A percentile compares a stretch with the other conserved stretches of the same genome.
Evolutionary conservation across 2,113 vertebrate genomes (phyloP).

Genomic region (Platycercus adscitus): DNA sequence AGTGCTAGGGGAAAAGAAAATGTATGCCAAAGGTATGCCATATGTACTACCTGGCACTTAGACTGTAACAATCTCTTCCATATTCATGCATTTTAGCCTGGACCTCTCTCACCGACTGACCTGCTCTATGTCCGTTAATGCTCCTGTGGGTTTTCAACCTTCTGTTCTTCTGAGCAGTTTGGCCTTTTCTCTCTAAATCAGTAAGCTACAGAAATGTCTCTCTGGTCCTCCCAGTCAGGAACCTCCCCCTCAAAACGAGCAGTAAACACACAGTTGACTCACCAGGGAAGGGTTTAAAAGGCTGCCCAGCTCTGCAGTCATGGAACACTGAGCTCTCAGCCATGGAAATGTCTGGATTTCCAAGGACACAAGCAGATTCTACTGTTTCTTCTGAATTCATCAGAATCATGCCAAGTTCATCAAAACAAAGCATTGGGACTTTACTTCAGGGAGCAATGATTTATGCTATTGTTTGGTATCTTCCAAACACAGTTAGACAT

Average conservation of each 20-base stretch:
- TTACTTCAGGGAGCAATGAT: not conserved
- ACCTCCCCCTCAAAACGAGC: conserved; percentile 34
- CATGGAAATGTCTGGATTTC: conserved; percentile 18
- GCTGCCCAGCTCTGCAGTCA: not conserved
- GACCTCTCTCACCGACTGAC: not conserved
- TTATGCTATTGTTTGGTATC: not conserved
- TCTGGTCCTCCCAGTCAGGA: conserved; percentile 7
- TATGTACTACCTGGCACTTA: not conserved
- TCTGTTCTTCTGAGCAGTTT: not conserved
- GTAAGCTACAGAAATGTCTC: conserved; percentile 4
- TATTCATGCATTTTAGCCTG: not conserved
- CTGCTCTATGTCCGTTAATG: not conserved
- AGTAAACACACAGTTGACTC: conserved; percentile 28
- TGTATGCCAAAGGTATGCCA: not conserved
- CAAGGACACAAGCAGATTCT: not conserved
- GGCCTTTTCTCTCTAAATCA: conserved; percentile 4
- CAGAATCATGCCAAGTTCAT: not conserved
- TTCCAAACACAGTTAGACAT: not conserved
- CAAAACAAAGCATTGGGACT: not conserved
- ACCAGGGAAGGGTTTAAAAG: conserved; percentile 18
- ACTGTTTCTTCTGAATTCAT: not conserved
- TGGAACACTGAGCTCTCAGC: not conserved
- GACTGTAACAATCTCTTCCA: not conserved
- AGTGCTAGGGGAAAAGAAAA: accelerated
- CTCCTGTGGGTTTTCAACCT: not conserved